These are phyloP conservation scores for Machimus rusticus DNA, from an alignment of 2,888 invertebrate genomes.

Conservation along the genomic window DNA sequence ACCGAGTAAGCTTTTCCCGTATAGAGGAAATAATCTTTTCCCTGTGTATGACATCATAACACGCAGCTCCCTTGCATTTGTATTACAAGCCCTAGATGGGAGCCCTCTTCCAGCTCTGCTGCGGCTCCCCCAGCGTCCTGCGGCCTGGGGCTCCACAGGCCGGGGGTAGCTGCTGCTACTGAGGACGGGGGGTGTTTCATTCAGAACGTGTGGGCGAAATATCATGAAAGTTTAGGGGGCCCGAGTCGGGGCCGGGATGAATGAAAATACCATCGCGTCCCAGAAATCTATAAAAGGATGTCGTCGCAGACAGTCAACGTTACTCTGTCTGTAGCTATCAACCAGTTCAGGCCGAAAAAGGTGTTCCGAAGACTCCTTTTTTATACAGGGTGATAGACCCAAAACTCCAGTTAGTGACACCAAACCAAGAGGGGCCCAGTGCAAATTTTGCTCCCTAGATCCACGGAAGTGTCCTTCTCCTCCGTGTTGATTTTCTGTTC, in stretches of 20 bases:
- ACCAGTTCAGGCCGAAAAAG: slow-evolving; percentile 38
- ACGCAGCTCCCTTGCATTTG: neutral
- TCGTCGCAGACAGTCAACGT: slow-evolving; percentile 47
- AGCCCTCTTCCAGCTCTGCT: neutral
- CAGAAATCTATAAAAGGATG: slow-evolving; percentile 51
- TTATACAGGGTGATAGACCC: neutral
- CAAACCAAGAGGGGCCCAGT: neutral
- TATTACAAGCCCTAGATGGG: neutral
- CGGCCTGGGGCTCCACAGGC: neutral
- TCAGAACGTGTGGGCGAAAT: slow-evolving; percentile 50
- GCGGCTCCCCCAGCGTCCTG: neutral
- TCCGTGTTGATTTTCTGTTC: neutral
- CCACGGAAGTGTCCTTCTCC: neutral
- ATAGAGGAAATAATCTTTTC: neutral
- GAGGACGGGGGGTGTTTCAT: slow-evolving; percentile 47
- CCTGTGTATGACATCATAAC: slow-evolving; percentile 36
- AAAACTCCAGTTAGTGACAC: neutral
- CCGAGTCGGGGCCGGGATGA: slow-evolving; percentile 45
- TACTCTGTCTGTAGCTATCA: slow-evolving; percentile 49
- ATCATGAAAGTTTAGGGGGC: slow-evolving; percentile 20
- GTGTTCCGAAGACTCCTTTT: neutral
- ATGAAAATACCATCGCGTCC: slow-evolving; percentile 44
- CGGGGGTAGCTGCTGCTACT: slow-evolving; percentile 1
- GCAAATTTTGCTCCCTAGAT: neutral
- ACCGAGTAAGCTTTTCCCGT: slow-evolving; percentile 10